Evolutionary conservation across 2,113 vertebrate species (phyloP).

Genomic region (Upupa epops): DNA sequence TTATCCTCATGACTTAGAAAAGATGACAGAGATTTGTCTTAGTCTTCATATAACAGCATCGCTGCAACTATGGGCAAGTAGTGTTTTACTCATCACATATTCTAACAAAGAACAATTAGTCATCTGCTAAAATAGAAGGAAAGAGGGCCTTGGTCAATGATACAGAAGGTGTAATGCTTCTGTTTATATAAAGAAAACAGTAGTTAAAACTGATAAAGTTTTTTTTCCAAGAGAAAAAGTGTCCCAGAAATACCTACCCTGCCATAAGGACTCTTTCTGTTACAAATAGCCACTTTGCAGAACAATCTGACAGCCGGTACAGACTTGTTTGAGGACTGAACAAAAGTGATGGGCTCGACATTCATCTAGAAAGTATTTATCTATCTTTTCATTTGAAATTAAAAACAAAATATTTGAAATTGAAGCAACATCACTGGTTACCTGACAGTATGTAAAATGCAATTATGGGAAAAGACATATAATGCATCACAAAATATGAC

Average conservation of each 20-base stretch:
- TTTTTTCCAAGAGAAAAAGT: not conserved
- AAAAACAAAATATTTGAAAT: not conserved
- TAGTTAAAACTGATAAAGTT: not conserved
- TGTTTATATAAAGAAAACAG: not conserved
- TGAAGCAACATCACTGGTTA: not conserved
- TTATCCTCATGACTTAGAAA: too few relatives aligned
- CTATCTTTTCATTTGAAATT: not conserved
- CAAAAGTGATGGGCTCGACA: not conserved
- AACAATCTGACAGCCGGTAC: not conserved
- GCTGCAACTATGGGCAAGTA: not conserved
- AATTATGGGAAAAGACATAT: not conserved
- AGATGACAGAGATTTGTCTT: too few relatives aligned
- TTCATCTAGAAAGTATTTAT: not conserved
- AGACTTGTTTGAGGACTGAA: not conserved
- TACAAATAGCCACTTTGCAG: not conserved
- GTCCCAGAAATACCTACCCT: not conserved
- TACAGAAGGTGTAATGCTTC: not conserved
- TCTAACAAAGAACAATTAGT: not conserved
- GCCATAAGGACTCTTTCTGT: not conserved
- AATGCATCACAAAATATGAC: not conserved
- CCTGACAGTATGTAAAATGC: not conserved
- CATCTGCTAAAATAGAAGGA: not conserved
- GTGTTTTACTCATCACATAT: not conserved
- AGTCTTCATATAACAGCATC: not conserved
- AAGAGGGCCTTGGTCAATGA: not conserved